These are phyloP conservation scores for Drosophila baimaii DNA, from an alignment of 1,140 invertebrate genomes.

Conservation along the genomic window DNA sequence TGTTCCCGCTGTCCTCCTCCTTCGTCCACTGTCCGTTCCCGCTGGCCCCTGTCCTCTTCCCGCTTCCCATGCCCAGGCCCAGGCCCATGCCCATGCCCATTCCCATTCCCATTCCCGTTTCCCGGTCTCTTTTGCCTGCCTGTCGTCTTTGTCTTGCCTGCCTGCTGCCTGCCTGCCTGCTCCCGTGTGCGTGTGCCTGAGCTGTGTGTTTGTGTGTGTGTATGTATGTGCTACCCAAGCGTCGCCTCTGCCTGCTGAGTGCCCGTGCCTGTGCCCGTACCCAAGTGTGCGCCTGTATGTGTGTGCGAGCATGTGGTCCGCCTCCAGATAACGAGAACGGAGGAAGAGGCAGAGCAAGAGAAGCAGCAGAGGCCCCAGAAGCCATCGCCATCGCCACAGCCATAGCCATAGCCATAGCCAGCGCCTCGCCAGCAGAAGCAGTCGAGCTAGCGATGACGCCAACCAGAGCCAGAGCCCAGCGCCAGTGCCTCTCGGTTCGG, in stretches of 20 bases:
- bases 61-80: slow-evolving; percentile 23
- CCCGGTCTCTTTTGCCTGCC: slow-evolving; percentile 38
- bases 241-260: slow-evolving; percentile 31
- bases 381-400: slow-evolving; percentile 59
- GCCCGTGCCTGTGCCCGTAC: slow-evolving; percentile 22
- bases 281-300: slow-evolving; percentile 18
- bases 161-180: slow-evolving; percentile 28
- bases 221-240: slow-evolving; percentile 34
- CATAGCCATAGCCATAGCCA: slow-evolving; percentile 37
- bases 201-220: slow-evolving; percentile 30
- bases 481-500: slow-evolving; percentile 47
- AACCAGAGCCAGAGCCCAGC: slow-evolving; percentile 52
- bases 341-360: slow-evolving; percentile 64
- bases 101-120: slow-evolving; percentile 36
- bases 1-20: slow-evolving; percentile 11
- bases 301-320: slow-evolving; percentile 71
- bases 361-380: slow-evolving; percentile 38
- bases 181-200: slow-evolving; percentile 10
- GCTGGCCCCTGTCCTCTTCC: slow-evolving; percentile 7
- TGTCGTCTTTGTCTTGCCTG: slow-evolving; percentile 26
- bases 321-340: slow-evolving; percentile 75
- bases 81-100: slow-evolving; percentile 1
- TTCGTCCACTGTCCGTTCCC: slow-evolving; percentile 17
- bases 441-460: slow-evolving; percentile 75
- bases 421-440: slow-evolving; percentile 50